Base-by-base conservation (phyloP, 2,113 vertebrate genomes). In the Scartelaos histophorus region DNA sequence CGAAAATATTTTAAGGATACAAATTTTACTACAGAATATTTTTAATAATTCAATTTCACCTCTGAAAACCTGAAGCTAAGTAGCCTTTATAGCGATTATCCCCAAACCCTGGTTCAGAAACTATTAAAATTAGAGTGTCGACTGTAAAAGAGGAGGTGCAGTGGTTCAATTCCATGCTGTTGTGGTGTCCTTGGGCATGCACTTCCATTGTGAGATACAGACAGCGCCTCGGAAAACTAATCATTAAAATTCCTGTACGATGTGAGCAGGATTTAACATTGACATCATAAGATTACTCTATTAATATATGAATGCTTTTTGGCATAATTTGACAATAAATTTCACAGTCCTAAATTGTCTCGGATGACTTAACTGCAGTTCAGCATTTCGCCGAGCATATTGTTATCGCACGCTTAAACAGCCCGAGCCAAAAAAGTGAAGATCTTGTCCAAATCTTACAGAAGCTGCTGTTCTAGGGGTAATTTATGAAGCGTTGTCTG, bases 401-500 rank as follows among this genome's bases (percentile, higher is more conserved):
- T 70, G 67, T 79, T 61, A 61, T 66, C 73, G 82, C 74, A 67
- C 76, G 71, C 83, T 82, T 82, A 82, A 75, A 78, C 61, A 82
- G 69, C 72, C 76, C 73, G 86, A 9, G 82, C 76, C 78, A 79
- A 87, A 76, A 82, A 87, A 80, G 69, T 35, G 47, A 70, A 80
- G 74, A 69, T 61, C 51, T 74, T 78, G 62, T 75, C 76, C 81
- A 86, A 74, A 74, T 85, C 79, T 80, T 76, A 78, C 78, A 73
- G 78, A 76, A 82, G 80, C 71, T 80, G 78, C 35, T 70, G 76
- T 10, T 25, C 73, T 57, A 19, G n/a, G 61, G 74, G 46, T 77
- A 77, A 82, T 86, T 83, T 87, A 82, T 85, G 54, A 79, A 81
- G 67, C 58, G 80, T 72, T 77, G 70, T 62, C 65, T 70, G 2